Percentiles rank a stretch among this genome's conserved stretches.
phyloP scores from a whole-genome alignment of 1,140 invertebrate genomes.

The Meloidogyne floridensis region DNA sequence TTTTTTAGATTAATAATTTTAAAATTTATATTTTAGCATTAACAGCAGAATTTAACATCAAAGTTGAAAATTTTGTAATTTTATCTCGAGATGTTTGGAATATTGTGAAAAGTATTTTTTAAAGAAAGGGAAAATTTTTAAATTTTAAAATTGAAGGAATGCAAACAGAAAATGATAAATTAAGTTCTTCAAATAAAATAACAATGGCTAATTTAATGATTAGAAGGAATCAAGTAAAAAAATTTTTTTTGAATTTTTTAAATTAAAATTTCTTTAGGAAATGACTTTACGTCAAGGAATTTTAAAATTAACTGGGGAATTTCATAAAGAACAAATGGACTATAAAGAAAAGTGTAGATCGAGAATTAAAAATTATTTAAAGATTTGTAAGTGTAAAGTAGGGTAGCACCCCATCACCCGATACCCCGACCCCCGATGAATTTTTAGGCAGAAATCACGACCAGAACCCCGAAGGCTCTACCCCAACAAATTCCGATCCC shows the following conservation, averaged over 20 bases:
- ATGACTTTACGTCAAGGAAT: conserved; percentile 39
- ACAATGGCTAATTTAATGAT: conserved; percentile 42
- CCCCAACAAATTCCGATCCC: no score
- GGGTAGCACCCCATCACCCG: no score
- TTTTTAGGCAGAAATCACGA: no score
- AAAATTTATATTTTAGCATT: conserved; percentile 28
- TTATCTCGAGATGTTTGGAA: conserved; percentile 27
- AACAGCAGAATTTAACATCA: conserved; percentile 44
- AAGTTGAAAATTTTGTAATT: conserved; percentile 33
- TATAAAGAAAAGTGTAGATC: conserved; percentile 47
- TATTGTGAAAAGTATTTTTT: conserved; percentile 35
- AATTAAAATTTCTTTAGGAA: conserved; percentile 29
- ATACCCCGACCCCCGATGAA: no score
- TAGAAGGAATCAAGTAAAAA: conserved; percentile 45
- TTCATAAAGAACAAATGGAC: conserved; percentile 46
- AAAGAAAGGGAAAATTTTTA: not conserved
- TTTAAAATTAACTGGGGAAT: conserved; percentile 43
- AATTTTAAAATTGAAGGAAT: conserved; percentile 32
- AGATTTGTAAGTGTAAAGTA: conserved; percentile 34
- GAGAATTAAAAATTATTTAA: conserved; percentile 46
- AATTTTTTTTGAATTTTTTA: conserved; percentile 11
- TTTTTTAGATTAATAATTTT: conserved; percentile 13
- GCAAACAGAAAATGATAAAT: conserved; percentile 36
- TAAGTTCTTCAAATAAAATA: conserved; percentile 8
- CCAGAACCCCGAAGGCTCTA: no score